Evolutionary conservation across 1,140 invertebrate genomes (phyloP).

Genomic region (Drosophila suzukii): DNA sequence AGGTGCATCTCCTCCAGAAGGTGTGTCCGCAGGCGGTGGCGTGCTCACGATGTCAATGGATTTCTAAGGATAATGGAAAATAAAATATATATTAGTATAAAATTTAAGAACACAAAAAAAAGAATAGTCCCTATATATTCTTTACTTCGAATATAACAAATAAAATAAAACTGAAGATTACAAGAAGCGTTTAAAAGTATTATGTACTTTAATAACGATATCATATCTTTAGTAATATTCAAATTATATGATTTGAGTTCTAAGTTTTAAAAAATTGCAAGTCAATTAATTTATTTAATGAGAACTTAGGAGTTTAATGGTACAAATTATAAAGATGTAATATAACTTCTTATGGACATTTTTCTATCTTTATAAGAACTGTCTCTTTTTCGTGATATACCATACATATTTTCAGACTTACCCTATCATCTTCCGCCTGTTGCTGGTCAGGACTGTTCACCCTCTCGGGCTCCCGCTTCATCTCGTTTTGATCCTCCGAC

Average conservation of each 20-base stretch:
- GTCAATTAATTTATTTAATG: too few relatives aligned
- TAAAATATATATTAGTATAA: background rate
- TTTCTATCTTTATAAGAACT: too few relatives aligned
- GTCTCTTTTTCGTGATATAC: too few relatives aligned
- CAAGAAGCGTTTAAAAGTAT: too few relatives aligned
- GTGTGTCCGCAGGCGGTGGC: constrained; percentile 57
- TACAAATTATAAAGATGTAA: too few relatives aligned
- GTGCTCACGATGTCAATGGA: constrained; percentile 79
- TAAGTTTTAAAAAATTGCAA: too few relatives aligned
- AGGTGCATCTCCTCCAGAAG: constrained; percentile 86
- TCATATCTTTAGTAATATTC: too few relatives aligned
- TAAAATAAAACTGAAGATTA: too few relatives aligned
- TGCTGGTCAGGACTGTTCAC: constrained; percentile 27
- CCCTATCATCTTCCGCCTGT: constrained; percentile 66
- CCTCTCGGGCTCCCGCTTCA: constrained; percentile 28
- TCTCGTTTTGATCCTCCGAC: constrained; percentile 5
- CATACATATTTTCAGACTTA: constrained; percentile 26
- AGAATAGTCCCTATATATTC: background rate
- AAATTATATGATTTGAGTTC: background rate
- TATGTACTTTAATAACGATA: too few relatives aligned
- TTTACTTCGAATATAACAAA: background rate
- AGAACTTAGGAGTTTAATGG: too few relatives aligned
- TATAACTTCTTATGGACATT: too few relatives aligned
- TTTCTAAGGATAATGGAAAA: constrained; percentile 49
- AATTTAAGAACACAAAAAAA: background rate